Evolutionary conservation across 2,113 vertebrate species (phyloP).

Genomic region (Entelurus aequoreus): DNA sequence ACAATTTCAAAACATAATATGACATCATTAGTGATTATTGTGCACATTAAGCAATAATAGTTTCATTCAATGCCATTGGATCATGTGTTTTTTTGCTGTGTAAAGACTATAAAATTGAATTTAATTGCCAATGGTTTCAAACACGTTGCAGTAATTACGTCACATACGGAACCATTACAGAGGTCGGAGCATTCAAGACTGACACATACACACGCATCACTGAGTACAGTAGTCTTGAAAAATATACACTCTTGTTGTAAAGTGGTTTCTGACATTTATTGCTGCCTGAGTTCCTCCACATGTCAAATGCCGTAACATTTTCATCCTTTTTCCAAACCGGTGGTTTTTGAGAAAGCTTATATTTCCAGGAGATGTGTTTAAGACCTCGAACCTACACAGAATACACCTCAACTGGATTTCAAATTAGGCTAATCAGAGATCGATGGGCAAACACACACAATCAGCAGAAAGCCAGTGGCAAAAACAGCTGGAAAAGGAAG

Average conservation of each 20-base stretch:
- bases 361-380: constrained; percentile 60
- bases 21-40: no score
- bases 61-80: no score
- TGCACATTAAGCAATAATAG: no score
- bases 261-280: constrained; percentile 27
- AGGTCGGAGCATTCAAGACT: not conserved
- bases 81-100: no score
- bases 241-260: constrained; percentile 32
- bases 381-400: constrained; percentile 49
- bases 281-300: constrained; percentile 15
- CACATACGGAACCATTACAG: constrained; percentile 2
- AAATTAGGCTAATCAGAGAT: constrained; percentile 46
- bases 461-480: constrained; percentile 44
- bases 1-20: no score
- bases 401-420: constrained; percentile 59
- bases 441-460: constrained; percentile 30
- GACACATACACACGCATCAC: not conserved
- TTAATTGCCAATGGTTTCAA: not conserved
- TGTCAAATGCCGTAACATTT: constrained; percentile 48
- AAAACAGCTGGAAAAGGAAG: constrained; percentile 14
- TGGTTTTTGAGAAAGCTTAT: constrained; percentile 41
- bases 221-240: constrained; percentile 15
- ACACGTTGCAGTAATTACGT: not conserved
- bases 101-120: not conserved
- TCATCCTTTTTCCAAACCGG: constrained; percentile 24